These are phyloP conservation scores for Adoxophyes honmai DNA, from an alignment of 1,140 invertebrate genomes.

Conservation along the genomic window DNA sequence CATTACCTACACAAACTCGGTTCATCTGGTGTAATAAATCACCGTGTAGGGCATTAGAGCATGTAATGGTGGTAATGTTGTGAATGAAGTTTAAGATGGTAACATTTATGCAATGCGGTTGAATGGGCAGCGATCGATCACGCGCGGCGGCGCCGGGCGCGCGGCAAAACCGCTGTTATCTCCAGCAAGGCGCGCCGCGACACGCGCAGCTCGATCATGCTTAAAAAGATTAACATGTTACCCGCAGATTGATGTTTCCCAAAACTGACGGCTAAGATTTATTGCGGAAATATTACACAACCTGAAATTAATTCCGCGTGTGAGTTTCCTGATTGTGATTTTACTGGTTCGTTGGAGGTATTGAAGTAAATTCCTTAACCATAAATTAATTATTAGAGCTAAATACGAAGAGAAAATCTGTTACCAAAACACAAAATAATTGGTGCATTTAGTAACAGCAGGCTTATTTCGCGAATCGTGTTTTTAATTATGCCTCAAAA, in stretches of 20 bases:
- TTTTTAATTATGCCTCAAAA: no score
- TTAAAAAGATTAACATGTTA: constrained; percentile 64
- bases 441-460: no score
- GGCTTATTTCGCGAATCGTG: no score
- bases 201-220: constrained; percentile 39
- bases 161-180: constrained; percentile 41
- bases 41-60: constrained; percentile 2
- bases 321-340: no score
- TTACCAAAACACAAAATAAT: no score
- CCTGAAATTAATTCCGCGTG: neutral
- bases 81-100: constrained; percentile 14
- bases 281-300: constrained; percentile 6
- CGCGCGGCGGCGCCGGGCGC: constrained; percentile 21
- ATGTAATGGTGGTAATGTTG: constrained; percentile 10
- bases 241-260: constrained; percentile 36
- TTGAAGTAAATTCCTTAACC: no score
- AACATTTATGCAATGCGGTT: constrained; percentile 16
- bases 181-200: constrained; percentile 28
- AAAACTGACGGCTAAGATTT: constrained; percentile 11
- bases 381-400: no score
- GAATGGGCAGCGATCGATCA: constrained; percentile 39
- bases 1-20: neutral
- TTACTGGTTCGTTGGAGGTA: no score
- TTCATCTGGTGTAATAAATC: constrained; percentile 3
- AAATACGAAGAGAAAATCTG: no score